These are phyloP conservation scores for Tenodera sinensis DNA, from an alignment of 2,888 invertebrate genomes.

Conservation along the genomic window DNA sequence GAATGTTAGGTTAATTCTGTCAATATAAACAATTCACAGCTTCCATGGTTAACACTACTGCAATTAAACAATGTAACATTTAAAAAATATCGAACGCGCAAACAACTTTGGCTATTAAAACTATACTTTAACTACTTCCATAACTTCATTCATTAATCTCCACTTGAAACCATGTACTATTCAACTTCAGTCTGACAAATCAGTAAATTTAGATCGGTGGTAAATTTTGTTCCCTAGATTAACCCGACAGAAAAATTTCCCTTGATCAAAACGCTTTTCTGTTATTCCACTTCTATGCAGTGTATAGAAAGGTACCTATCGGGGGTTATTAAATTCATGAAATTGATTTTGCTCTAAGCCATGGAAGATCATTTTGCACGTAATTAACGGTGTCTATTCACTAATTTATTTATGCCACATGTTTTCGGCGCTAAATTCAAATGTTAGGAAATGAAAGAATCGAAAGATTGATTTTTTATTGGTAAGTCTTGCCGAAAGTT, in stretches of 20 bases:
- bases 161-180: background rate
- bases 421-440: too few relatives aligned
- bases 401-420: too few relatives aligned
- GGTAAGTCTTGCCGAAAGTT: too few relatives aligned
- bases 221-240: background rate
- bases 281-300: too few relatives aligned
- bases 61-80: background rate
- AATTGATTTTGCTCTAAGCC: too few relatives aligned
- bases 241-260: background rate
- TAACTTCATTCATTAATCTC: background rate
- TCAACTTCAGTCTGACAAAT: background rate
- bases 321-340: too few relatives aligned
- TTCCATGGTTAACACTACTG: background rate
- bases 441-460: too few relatives aligned
- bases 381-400: too few relatives aligned
- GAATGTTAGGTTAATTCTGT: background rate
- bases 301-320: too few relatives aligned
- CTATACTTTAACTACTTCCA: background rate
- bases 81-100: background rate
- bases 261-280: background rate
- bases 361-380: too few relatives aligned
- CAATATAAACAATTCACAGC: background rate
- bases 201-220: background rate
- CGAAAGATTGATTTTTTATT: too few relatives aligned
- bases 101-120: background rate